A percentile compares a stretch with the other conserved stretches of the same genome.
Evolutionary conservation across 2,888 invertebrate genomes (phyloP).

Genomic region (Diplolepis rosae): DNA sequence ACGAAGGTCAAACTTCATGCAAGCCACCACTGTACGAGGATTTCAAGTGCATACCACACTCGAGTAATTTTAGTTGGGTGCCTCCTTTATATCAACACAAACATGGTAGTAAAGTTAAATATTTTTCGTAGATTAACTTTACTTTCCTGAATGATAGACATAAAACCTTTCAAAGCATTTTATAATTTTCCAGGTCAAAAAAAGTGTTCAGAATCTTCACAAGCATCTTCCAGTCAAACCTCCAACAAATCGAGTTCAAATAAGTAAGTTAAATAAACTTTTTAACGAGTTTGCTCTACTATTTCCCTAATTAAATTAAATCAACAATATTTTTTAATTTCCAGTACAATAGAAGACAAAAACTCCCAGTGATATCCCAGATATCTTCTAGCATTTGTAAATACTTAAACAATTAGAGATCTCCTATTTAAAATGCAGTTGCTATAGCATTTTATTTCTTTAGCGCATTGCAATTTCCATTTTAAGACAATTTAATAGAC

Average conservation of each 20-base stretch:
- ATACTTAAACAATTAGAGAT: constrained; percentile 1
- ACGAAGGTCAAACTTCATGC: constrained; percentile 51
- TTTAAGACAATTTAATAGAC: neutral
- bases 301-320: too few species aligned
- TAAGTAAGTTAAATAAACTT: constrained; percentile 62
- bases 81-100: constrained; percentile 66
- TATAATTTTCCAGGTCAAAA: constrained; percentile 56
- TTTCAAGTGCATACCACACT: constrained; percentile 56
- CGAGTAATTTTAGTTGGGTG: constrained; percentile 67
- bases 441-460: neutral
- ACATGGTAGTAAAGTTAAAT: constrained; percentile 54
- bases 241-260: constrained; percentile 54
- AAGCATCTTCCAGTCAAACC: constrained; percentile 53
- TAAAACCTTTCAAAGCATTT: neutral
- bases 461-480: neutral
- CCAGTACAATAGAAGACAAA: constrained; percentile 51
- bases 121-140: constrained; percentile 27
- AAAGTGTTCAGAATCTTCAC: constrained; percentile 53
- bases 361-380: constrained; percentile 32
- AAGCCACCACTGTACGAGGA: constrained; percentile 47
- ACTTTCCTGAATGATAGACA: neutral
- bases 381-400: neutral
- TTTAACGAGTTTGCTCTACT: too few species aligned
- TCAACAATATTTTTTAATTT: constrained; percentile 37
- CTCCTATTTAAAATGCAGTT: neutral